A percentile compares a stretch with the other conserved stretches of the same genome.
phyloP scores from a whole-genome alignment of 2,888 invertebrate species.

The Slavum lentiscoides region DNA sequence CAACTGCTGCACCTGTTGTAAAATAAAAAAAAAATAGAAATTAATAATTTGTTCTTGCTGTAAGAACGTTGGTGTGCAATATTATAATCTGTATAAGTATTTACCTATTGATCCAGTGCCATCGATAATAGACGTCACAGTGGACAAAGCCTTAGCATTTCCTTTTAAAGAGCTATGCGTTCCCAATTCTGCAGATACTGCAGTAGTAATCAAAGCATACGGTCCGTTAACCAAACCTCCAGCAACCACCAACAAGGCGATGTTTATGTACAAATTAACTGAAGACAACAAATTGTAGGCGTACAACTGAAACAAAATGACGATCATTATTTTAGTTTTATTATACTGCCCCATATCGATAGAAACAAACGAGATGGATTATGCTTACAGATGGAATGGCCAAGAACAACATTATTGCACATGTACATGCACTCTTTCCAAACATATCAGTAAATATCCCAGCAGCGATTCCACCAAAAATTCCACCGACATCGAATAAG shows the following conservation, averaged over 20 bases:
- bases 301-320: constrained; percentile 68
- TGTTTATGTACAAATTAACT: constrained; percentile 66
- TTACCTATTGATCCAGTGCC: constrained; percentile 88
- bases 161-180: constrained; percentile 83
- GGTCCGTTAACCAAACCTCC: constrained; percentile 93
- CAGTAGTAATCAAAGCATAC: constrained; percentile 93
- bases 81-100: constrained; percentile 22
- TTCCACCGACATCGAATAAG: constrained; percentile 88
- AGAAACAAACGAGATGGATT: neutral
- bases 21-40: neutral
- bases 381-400: constrained; percentile 68
- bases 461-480: constrained; percentile 83
- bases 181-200: constrained; percentile 92
- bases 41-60: neutral
- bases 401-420: constrained; percentile 75
- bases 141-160: constrained; percentile 86
- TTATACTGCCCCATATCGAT: neutral
- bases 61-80: too few species aligned
- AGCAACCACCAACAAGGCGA: constrained; percentile 71
- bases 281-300: constrained; percentile 77
- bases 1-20: constrained; percentile 81
- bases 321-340: constrained; percentile 54
- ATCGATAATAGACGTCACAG: constrained; percentile 97
- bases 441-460: constrained; percentile 82
- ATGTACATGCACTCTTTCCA: constrained; percentile 85